These are phyloP conservation scores for Drosophila antonietae DNA, from an alignment of 2,888 invertebrate genomes.

Conservation along the genomic window DNA sequence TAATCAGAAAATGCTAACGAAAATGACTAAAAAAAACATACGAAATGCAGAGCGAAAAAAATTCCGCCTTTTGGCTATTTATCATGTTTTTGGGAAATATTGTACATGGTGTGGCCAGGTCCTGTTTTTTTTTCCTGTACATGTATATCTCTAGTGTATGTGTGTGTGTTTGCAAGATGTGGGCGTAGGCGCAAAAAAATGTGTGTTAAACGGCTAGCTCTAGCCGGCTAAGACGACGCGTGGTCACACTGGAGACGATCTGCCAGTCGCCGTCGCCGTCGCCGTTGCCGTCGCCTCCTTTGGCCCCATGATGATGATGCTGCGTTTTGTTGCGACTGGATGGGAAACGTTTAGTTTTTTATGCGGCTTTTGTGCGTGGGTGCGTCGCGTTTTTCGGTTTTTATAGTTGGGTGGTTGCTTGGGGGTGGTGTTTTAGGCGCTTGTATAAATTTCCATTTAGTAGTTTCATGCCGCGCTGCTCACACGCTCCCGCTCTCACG, in stretches of 20 bases:
- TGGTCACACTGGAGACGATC: constrained; percentile 32
- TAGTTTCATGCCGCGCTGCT: constrained; percentile 57
- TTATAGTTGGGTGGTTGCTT: constrained; percentile 51
- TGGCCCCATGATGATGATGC: constrained; percentile 16
- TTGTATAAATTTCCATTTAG: constrained; percentile 74
- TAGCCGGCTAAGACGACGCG: constrained; percentile 46
- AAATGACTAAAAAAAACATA: constrained; percentile 25
- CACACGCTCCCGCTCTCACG: constrained; percentile 39
- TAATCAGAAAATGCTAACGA: constrained; percentile 55
- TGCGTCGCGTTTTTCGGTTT: constrained; percentile 40
- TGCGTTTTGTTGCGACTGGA: constrained; percentile 14
- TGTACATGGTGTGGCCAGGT: constrained; percentile 46
- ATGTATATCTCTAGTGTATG: constrained; percentile 17
- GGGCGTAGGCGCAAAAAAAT: constrained; percentile 69
- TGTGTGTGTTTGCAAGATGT: constrained; percentile 41
- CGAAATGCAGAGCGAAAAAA: constrained; percentile 8
- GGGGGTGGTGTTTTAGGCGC: constrained; percentile 62
- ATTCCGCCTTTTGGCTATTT: constrained; percentile 48
- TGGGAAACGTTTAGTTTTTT: constrained; percentile 30
- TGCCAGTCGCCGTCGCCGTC: background rate
- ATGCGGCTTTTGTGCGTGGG: constrained; percentile 59
- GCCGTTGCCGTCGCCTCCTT: background rate
- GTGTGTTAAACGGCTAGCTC: constrained; percentile 44
- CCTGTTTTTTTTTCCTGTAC: constrained; percentile 37
- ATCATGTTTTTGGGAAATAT: constrained; percentile 41